Percentiles rank a stretch among this genome's conserved stretches.
phyloP scores from a whole-genome alignment of 2,113 vertebrate genomes.

The Eurystomus gularis region DNA sequence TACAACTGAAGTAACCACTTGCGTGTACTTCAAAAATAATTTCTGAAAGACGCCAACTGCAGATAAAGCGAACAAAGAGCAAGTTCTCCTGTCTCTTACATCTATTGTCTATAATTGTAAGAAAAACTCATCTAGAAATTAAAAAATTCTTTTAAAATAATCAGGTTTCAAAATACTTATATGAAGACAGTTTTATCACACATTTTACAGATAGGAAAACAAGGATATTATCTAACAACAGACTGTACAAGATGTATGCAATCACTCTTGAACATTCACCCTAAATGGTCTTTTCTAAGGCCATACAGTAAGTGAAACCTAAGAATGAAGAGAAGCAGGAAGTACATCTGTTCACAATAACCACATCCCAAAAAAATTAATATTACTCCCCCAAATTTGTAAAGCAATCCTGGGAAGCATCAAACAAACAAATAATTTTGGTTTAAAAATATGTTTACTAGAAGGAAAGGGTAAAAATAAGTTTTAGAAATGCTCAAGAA shows the following conservation, averaged over 20 bases:
- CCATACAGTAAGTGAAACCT: neutral
- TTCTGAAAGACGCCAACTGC: neutral
- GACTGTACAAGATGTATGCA: neutral
- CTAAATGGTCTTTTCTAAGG: neutral
- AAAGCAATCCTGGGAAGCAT: neutral
- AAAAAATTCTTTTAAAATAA: neutral
- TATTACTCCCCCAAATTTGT: fast-evolving
- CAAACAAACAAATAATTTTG: neutral
- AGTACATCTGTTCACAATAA: neutral
- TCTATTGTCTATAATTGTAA: neutral
- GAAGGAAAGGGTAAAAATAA: neutral
- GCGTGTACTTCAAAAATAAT: neutral
- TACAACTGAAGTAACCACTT: neutral
- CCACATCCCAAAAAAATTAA: neutral
- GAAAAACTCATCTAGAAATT: neutral
- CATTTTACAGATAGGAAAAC: neutral
- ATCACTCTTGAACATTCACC: neutral
- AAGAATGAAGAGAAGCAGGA: neutral
- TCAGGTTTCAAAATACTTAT: neutral
- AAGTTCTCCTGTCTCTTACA: neutral
- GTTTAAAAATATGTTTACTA: neutral
- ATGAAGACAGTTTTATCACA: neutral
- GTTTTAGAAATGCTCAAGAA: neutral
- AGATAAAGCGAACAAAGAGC: neutral
- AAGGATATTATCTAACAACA: neutral